Base-by-base conservation (phyloP, 2,797 vertebrate genomes). In the Triplophysa bombifrons region DNA sequence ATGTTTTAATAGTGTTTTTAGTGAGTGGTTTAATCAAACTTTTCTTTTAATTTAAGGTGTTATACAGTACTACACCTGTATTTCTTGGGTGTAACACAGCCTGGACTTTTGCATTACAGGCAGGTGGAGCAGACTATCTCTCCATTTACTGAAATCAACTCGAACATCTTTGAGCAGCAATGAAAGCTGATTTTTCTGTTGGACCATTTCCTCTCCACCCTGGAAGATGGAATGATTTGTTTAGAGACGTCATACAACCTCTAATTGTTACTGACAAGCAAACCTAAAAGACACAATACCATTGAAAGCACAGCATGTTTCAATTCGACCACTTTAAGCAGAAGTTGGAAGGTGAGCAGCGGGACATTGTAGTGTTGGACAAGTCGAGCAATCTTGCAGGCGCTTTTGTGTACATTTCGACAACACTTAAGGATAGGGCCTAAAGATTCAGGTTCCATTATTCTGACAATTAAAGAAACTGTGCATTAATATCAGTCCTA, bases 51-150 rank as follows among this genome's bases (percentile, higher is more conserved):
- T 69, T 41, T 67, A 50, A 4, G 46, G 67, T 4, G 17, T 30
- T 2, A 44, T 44, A 6, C 6, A 9, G 46, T 17, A n/a, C 0
- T 9, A 0, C 78, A 91, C 93, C 91, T 92, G 77, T 0, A 93
- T 86, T 88, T 94, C 93, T 78, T 78, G 88, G 1, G 86, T 82
- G 80, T 88, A 93, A 68, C 0, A 22, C 69, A 92, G 82, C 0
- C 64, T 61, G 0, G 46, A 70, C 0, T 2, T 0, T 0, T 6
- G 30, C 71, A 92, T 0, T 0, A 91, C 71, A 0, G 85, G 58
- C 0, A 79, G 22, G 0, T 16, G 0, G 51, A 94, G 87, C 4
- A 92, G 72, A 0, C 20, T 4, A 2, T 90, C 80, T 56, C 86
- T 91, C 91, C 65, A 92, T 3, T 80, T 1, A 0, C 34, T 76